These are phyloP conservation scores for Anthopleura xanthogrammica DNA, from an alignment of 92 coral and sea anemone genomes.

Conservation along the genomic window DNA sequence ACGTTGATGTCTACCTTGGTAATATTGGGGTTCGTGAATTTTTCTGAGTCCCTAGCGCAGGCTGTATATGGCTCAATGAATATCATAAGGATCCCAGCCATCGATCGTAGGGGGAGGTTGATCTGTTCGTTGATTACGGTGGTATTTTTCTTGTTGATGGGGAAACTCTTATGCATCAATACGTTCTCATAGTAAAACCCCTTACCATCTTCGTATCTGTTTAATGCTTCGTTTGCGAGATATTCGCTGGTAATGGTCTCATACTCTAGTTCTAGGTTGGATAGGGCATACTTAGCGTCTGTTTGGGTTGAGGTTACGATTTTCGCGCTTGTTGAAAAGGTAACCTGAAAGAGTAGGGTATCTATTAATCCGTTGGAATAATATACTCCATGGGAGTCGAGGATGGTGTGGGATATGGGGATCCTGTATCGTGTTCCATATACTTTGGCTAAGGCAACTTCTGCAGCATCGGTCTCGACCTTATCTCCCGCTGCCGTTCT, in stretches of 20 bases:
- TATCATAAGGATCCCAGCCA: neutral
- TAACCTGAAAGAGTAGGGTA: no score
- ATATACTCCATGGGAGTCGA: no score
- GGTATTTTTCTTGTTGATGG: neutral
- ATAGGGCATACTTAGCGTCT: neutral
- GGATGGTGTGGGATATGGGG: no score
- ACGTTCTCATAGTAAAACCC: neutral
- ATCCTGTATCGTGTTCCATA: neutral
- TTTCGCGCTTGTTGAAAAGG: no score
- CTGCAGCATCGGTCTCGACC: neutral
- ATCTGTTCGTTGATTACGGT: constrained; percentile 8
- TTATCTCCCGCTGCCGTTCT: constrained; percentile 28
- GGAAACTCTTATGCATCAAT: neutral
- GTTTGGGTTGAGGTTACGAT: no score
- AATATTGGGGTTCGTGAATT: no score
- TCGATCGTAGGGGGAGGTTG: neutral
- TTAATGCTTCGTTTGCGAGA: neutral
- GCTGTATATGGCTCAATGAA: neutral
- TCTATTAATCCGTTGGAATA: no score
- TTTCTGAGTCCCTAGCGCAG: no score
- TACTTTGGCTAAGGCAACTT: constrained; percentile 19
- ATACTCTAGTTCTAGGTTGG: neutral
- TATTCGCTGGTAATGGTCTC: neutral
- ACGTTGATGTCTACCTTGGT: no score
- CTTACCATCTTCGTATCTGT: neutral